Evolutionary conservation across 2,113 vertebrate species (phyloP).

Genomic region (Oryzias celebensis): DNA sequence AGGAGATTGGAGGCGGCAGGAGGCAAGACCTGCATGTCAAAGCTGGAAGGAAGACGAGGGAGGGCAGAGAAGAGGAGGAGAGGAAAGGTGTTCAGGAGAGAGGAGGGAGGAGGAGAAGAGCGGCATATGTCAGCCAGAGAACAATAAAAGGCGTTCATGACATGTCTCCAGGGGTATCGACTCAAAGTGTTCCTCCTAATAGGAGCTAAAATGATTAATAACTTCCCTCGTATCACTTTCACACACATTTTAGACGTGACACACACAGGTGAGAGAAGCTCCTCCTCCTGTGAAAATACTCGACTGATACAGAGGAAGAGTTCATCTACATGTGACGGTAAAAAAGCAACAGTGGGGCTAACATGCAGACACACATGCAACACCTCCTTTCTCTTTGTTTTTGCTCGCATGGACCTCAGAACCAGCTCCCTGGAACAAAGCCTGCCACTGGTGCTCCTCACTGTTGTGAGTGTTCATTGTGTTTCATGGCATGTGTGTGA

Average conservation of each 20-base stretch:
- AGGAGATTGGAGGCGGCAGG: conserved; percentile 30
- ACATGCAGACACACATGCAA: conserved; percentile 15
- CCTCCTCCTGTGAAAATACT: not conserved
- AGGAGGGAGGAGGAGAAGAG: conserved; percentile 33
- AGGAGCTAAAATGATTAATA: conserved; percentile 65
- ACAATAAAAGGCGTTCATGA: conserved; percentile 70
- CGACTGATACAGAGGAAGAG: conserved; percentile 38
- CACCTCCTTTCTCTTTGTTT: conserved; percentile 38
- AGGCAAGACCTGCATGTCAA: conserved; percentile 39
- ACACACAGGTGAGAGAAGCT: not conserved
- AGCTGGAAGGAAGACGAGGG: conserved; percentile 25
- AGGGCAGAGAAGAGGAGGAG: conserved; percentile 18
- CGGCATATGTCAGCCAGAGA: conserved; percentile 56
- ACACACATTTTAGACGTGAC: conserved; percentile 1
- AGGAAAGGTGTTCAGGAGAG: conserved; percentile 43
- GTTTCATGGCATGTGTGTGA: conserved; percentile 63
- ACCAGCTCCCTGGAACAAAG: conserved; percentile 67
- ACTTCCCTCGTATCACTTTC: conserved; percentile 32
- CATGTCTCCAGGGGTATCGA: conserved; percentile 61
- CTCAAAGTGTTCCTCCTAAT: conserved; percentile 57
- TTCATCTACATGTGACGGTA: conserved; percentile 63
- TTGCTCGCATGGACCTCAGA: conserved; percentile 59
- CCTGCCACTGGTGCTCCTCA: conserved; percentile 54
- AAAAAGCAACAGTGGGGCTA: conserved; percentile 57
- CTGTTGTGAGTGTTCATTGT: conserved; percentile 51